Evolutionary conservation across 1,140 invertebrate species (phyloP).

Genomic region (Zaprionus capensis): DNA sequence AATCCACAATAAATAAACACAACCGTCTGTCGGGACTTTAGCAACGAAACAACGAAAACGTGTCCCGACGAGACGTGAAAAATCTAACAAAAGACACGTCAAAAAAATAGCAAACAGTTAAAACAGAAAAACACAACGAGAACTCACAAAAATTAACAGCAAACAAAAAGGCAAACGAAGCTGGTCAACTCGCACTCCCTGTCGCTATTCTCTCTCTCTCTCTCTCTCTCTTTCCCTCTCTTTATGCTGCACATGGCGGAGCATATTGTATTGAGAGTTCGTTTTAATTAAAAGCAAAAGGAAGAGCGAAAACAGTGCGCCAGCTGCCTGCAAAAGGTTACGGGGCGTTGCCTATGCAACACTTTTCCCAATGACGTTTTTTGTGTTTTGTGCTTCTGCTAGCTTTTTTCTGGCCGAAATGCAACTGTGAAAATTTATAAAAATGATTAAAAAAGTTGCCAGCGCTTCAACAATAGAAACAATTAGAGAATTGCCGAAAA

Average conservation of each 20-base stretch:
- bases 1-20: conserved; percentile 71
- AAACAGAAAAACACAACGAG: conserved; percentile 18
- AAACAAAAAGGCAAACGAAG: conserved; percentile 70
- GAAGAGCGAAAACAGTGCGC: conserved; percentile 35
- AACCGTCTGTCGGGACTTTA: conserved; percentile 57
- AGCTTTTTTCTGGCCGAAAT: conserved; percentile 28
- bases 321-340: conserved; percentile 51
- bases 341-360: conserved; percentile 51
- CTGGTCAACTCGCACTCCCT: background rate
- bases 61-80: conserved; percentile 68
- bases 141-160: conserved; percentile 65
- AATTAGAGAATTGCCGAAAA: conserved; percentile 72
- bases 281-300: conserved; percentile 78
- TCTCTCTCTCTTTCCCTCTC: background rate
- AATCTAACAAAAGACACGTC: conserved; percentile 71
- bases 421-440: conserved; percentile 62
- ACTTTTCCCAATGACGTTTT: conserved; percentile 37
- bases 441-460: conserved; percentile 77
- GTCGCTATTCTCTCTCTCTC: background rate
- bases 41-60: conserved; percentile 29
- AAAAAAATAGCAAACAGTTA: conserved; percentile 37
- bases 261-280: conserved; percentile 81
- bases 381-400: background rate
- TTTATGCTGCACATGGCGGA: conserved; percentile 26
- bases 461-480: conserved; percentile 65